A percentile compares a stretch with the other conserved stretches of the same genome.
phyloP scores from a whole-genome alignment of 2,113 vertebrate genomes.

The Protobothrops mucrosquamatus region DNA sequence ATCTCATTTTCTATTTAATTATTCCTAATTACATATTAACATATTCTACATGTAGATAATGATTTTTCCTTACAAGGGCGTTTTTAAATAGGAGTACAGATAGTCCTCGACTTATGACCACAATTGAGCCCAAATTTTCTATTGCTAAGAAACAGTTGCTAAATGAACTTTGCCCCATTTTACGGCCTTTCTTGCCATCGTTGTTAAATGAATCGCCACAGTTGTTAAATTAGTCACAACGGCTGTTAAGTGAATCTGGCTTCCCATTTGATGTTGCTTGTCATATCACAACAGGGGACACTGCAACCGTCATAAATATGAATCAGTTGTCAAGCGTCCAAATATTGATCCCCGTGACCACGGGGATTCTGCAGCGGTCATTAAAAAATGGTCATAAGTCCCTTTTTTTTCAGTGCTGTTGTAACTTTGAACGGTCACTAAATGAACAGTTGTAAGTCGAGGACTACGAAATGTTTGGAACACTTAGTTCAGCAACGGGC shows the following conservation, averaged over 20 bases:
- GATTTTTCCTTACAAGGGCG: neutral
- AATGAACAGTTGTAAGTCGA: neutral
- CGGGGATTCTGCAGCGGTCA: neutral
- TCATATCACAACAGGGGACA: neutral
- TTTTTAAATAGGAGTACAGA: neutral
- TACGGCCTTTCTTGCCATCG: neutral
- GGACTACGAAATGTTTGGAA: neutral
- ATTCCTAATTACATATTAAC: neutral
- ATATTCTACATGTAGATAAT: neutral
- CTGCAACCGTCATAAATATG: neutral
- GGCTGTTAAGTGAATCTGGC: neutral
- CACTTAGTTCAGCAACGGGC: neutral
- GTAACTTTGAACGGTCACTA: neutral
- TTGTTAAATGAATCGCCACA: neutral
- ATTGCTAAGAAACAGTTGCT: neutral
- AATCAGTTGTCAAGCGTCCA: neutral
- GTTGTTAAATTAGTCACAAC: neutral
- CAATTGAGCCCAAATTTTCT: neutral
- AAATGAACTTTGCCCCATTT: neutral
- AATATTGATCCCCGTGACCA: neutral
- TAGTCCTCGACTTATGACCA: neutral
- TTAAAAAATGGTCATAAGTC: neutral
- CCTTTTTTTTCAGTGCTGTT: neutral
- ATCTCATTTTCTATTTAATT: neutral
- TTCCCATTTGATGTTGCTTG: neutral